Base-by-base conservation (phyloP, 1,140 invertebrate genomes). In the Hycleus phaleratus region DNA sequence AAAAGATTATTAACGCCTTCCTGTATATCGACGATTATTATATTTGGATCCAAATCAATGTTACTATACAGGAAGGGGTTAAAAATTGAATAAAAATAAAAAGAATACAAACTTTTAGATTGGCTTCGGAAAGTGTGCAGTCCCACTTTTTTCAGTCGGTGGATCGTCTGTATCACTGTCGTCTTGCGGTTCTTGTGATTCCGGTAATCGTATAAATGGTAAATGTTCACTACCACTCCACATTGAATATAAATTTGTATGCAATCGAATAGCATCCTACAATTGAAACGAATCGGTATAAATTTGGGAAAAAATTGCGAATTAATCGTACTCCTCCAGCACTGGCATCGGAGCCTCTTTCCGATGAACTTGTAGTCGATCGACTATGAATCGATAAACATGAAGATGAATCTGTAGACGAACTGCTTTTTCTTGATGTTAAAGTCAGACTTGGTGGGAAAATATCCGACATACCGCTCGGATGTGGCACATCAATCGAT, bases 341-440 rank as follows among this genome's bases (percentile, higher is more conserved):
- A 59, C 72, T 73, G 25, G 70, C 72, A 60, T 76, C 78, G 8
- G 79, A 81, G 43, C 78, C 78, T 24, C 68, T 59, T 59, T 74
- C 73, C 1, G 74, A 74, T 5, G 74, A 76, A 51, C 75, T 72
- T 11, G 74, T 73, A 10, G 75, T 75, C 2, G 81, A 82, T 58
- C 80, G 74, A 64, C 80, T 81, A 58, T 82, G 81, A 11, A 79
- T 77, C 10, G 81, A 82, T 25, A 82, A 68, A 68, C 80, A 82
- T 10, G 77, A 78, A 4, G 75, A 77, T 3, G 81, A 82, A 61
- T 83, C 81, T 8, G 81, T 82, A 0, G 82, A 83, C 24, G 81
- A 82, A 50, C 80, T 82, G 64, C 79, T 82, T 72, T 83, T 83
- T 42, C 81, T 73, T 24, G 81, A 81, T n/a, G 78, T 77, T 45